These are phyloP conservation scores for Machimus rusticus DNA, from an alignment of 2,888 invertebrate genomes.

Conservation along the genomic window DNA sequence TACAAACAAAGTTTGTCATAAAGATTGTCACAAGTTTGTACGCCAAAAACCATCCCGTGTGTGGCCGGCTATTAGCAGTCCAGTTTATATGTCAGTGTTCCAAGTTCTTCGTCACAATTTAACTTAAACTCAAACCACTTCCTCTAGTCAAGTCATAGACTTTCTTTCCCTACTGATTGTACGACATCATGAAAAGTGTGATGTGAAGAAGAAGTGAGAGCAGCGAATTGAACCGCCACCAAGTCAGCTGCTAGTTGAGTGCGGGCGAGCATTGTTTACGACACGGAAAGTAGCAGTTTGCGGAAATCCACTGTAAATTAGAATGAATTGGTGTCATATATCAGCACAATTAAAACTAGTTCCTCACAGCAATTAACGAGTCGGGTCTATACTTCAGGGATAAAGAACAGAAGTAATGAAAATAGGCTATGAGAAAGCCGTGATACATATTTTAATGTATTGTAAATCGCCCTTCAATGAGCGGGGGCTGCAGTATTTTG, in stretches of 20 bases:
- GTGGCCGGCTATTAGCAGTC: too few relatives aligned
- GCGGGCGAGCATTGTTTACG: neutral
- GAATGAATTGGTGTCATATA: neutral
- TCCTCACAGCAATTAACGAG: neutral
- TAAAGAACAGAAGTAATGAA: neutral
- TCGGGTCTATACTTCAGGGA: neutral
- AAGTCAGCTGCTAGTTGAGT: neutral
- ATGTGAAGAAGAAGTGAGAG: neutral
- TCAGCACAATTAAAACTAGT: neutral
- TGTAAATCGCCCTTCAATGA: neutral
- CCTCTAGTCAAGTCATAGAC: neutral
- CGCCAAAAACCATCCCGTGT: too few relatives aligned
- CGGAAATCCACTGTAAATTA: neutral
- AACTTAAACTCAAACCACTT: neutral
- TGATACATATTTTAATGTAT: neutral
- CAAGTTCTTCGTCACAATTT: neutral
- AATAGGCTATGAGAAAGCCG: neutral
- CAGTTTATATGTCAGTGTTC: too few relatives aligned
- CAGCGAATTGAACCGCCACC: neutral
- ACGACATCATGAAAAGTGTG: neutral
- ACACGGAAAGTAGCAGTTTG: neutral
- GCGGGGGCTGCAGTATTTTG: neutral
- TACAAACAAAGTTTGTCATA: too few relatives aligned
- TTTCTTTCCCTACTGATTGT: neutral
- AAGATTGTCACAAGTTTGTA: too few relatives aligned